Conservation (phyloP, 2,113 vertebrate genomes). For the Ia io region DNA sequence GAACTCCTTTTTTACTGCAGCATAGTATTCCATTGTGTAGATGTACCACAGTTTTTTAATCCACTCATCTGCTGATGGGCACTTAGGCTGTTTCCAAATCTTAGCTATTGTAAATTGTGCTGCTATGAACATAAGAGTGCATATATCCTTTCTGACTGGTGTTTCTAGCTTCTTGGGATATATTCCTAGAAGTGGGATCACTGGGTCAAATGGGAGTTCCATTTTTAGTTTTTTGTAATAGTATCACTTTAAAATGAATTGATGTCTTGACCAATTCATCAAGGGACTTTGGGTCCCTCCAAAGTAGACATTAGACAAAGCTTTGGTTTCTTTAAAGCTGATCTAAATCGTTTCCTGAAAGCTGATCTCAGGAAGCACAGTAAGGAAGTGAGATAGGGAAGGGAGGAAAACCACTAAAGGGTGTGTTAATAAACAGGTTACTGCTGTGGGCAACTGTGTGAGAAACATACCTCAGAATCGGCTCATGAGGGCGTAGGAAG, state of each 20-base stretch:
- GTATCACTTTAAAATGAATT: background rate
- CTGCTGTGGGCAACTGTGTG: background rate
- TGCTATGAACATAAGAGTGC: no score
- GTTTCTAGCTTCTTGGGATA: no score
- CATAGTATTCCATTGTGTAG: no score
- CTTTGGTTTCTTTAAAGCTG: slow-evolving; percentile 14
- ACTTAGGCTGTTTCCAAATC: no score
- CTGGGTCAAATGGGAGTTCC: no score
- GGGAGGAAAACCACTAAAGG: background rate
- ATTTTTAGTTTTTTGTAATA: background rate
- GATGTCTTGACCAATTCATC: background rate
- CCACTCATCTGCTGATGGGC: no score
- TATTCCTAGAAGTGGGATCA: no score
- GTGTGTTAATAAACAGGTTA: background rate
- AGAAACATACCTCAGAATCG: background rate
- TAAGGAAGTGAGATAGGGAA: background rate
- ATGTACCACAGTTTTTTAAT: no score
- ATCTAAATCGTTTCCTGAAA: slow-evolving; percentile 9
- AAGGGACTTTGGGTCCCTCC: background rate
- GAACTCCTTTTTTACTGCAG: no score
- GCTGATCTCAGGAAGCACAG: background rate
- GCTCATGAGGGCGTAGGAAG: background rate
- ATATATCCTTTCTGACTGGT: no score
- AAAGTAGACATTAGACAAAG: background rate
- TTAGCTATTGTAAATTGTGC: no score